phyloP scores from a whole-genome alignment of 2,113 vertebrate genomes.

The Toxostoma redivivum region DNA sequence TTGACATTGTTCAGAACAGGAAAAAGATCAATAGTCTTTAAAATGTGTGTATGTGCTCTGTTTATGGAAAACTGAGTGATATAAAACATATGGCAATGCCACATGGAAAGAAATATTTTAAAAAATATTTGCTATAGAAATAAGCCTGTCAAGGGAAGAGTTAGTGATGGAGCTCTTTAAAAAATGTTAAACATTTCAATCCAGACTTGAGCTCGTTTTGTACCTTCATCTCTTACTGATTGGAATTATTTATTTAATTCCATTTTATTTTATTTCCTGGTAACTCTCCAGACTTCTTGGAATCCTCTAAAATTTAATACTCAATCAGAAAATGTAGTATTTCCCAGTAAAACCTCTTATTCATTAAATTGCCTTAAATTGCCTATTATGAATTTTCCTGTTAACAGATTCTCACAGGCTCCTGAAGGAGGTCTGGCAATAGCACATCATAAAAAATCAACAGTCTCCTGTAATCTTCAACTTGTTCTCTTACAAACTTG shows the following conservation, averaged over 20 bases:
- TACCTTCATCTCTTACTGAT: not conserved
- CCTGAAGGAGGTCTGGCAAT: not conserved
- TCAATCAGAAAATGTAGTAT: not conserved
- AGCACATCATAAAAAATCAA: not conserved
- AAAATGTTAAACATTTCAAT: not conserved
- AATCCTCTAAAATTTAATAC: not conserved
- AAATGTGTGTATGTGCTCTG: not conserved
- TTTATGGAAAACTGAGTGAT: slow-evolving; percentile 32
- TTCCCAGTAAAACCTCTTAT: not conserved
- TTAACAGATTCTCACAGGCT: not conserved
- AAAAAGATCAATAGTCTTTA: slow-evolving; percentile 15
- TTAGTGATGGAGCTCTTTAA: not conserved
- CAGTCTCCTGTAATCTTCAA: not conserved
- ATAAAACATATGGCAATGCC: slow-evolving; percentile 2
- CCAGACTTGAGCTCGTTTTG: not conserved
- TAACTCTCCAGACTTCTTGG: not conserved
- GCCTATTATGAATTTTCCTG: not conserved
- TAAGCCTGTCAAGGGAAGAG: not conserved
- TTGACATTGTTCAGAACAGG: not conserved
- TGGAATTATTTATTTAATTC: not conserved
- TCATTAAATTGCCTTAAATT: not conserved
- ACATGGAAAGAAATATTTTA: slow-evolving; percentile 16
- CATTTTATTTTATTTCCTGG: not conserved
- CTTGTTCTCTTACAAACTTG: not conserved
- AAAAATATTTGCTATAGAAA: slow-evolving; percentile 23